Evolutionary conservation across 2,888 invertebrate species (phyloP).

Genomic region (Tridacna crocea): DNA sequence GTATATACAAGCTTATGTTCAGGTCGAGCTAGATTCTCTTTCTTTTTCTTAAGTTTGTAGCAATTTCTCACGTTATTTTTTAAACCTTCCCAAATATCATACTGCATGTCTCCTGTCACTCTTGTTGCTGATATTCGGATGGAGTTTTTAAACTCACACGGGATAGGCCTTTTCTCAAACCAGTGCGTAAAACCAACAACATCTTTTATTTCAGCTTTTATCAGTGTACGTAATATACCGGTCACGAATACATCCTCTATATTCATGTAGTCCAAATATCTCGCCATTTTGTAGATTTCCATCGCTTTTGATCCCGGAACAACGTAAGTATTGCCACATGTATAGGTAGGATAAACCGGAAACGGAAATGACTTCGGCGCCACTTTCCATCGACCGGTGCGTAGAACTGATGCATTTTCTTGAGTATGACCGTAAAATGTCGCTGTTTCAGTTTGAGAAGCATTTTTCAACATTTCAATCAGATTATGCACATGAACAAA

Average conservation of each 20-base stretch:
- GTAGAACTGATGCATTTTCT: no score
- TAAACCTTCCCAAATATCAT: conserved; percentile 58
- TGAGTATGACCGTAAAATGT: no score
- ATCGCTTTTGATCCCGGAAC: no score
- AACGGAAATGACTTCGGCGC: no score
- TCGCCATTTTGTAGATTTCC: no score
- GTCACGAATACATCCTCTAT: no score
- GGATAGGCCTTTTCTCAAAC: conserved; percentile 63
- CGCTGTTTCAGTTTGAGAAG: conserved; percentile 39
- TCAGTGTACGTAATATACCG: conserved; percentile 69
- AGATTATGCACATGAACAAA: conserved; percentile 63
- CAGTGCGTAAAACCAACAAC: conserved; percentile 70
- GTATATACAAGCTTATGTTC: conserved; percentile 23
- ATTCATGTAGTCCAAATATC: no score
- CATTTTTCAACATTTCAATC: conserved; percentile 41
- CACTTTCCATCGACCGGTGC: no score
- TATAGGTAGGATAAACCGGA: no score
- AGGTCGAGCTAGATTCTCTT: conserved; percentile 27
- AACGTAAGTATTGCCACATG: no score
- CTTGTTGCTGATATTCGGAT: conserved; percentile 64
- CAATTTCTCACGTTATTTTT: conserved; percentile 45
- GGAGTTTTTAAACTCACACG: conserved; percentile 67
- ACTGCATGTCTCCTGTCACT: conserved; percentile 53
- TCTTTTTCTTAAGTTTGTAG: conserved; percentile 26
- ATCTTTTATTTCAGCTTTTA: conserved; percentile 53